Evolutionary conservation across 2,113 vertebrate species (phyloP).

Genomic region (Perca fluviatilis): DNA sequence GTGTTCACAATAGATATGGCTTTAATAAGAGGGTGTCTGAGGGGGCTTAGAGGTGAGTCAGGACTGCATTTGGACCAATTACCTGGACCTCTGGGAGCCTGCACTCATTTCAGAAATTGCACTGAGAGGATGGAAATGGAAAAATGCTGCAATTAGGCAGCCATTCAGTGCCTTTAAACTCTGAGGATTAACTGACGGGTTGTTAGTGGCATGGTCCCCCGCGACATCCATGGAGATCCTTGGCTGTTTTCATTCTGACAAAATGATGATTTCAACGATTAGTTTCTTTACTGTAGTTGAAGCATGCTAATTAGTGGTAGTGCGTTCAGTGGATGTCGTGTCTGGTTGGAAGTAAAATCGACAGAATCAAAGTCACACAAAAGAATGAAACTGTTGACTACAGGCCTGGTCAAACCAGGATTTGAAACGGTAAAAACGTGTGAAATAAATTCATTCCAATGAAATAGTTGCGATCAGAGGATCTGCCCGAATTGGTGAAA

Average conservation of each 20-base stretch:
- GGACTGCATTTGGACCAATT: conserved; percentile 35
- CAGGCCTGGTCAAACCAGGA: background rate
- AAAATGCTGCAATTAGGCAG: background rate
- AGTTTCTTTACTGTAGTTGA: too few species aligned
- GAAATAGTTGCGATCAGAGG: background rate
- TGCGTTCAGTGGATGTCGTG: background rate
- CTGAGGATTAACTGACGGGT: background rate
- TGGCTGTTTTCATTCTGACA: background rate
- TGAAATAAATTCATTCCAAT: background rate
- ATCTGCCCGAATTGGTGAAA: background rate
- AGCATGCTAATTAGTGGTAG: background rate
- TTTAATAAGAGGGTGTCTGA: conserved; percentile 27
- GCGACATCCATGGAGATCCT: background rate
- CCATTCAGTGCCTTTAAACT: background rate
- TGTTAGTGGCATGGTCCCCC: background rate
- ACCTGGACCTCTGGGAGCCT: background rate
- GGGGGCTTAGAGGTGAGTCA: conserved; percentile 6
- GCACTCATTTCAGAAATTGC: conserved; percentile 11
- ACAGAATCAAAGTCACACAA: too few species aligned
- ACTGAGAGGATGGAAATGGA: background rate
- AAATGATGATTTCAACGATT: background rate
- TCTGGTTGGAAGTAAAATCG: background rate
- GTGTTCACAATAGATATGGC: background rate
- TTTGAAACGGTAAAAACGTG: background rate
- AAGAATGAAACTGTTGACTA: background rate